Conservation (phyloP, 2,797 vertebrate genomes). For the Leptoclinus maculatus region DNA sequence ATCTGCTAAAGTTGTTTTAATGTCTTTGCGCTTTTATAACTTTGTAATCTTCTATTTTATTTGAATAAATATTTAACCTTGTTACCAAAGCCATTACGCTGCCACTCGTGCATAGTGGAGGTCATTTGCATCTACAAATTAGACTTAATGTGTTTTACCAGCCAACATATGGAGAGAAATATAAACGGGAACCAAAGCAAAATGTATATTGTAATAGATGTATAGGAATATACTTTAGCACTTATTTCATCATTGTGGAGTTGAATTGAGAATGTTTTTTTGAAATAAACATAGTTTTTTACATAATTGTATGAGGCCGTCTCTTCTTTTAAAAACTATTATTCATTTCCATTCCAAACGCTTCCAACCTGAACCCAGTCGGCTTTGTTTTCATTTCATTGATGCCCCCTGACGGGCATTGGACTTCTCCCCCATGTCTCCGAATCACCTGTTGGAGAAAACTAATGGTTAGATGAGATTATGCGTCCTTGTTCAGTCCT, state of each 20-base stretch:
- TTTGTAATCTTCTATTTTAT: slow-evolving; percentile 31
- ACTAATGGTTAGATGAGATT: too few relatives aligned
- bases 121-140: background rate
- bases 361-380: background rate
- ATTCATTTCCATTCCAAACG: background rate
- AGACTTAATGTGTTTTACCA: slow-evolving; percentile 1
- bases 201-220: slow-evolving; percentile 6
- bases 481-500: too few relatives aligned
- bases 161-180: background rate
- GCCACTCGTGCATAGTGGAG: background rate
- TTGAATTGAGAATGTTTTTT: slow-evolving; percentile 42
- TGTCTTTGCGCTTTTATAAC: background rate
- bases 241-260: slow-evolving; percentile 26
- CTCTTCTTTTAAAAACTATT: background rate
- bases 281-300: slow-evolving; percentile 74
- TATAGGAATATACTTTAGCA: background rate
- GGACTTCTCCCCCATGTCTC: background rate
- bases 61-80: slow-evolving; percentile 31
- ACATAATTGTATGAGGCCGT: slow-evolving; percentile 13
- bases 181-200: background rate
- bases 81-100: slow-evolving; percentile 62
- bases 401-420: background rate
- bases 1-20: slow-evolving; percentile 9
- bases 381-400: background rate
- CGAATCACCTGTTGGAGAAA: background rate